Conservation (phyloP, 2,888 invertebrate genomes). For the Epicampocera succincta region DNA sequence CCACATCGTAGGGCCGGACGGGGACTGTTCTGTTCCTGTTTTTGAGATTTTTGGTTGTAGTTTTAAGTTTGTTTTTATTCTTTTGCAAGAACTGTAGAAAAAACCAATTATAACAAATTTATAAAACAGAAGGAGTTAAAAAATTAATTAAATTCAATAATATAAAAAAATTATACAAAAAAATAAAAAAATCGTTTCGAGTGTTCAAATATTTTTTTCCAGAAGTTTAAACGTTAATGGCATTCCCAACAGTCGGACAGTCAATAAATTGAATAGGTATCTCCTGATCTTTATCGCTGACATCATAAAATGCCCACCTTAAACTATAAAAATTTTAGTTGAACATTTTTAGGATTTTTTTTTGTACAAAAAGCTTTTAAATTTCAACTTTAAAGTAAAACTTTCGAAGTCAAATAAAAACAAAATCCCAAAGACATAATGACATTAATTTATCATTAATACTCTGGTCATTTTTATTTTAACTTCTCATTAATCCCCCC, state of each 20-base stretch:
- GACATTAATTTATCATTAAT: slow-evolving; percentile 68
- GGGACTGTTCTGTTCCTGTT: too few species aligned
- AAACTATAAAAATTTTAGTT: slow-evolving; percentile 14
- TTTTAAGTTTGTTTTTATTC: too few species aligned
- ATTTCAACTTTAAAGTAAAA: slow-evolving; percentile 19
- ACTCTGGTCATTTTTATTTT: slow-evolving; percentile 58
- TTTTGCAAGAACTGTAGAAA: too few species aligned
- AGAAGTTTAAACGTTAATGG: slow-evolving; percentile 43
- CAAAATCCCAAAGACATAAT: slow-evolving; percentile 46
- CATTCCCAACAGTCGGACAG: slow-evolving; percentile 28
- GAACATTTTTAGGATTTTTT: not conserved
- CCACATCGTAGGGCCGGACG: too few species aligned
- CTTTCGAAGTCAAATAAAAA: slow-evolving; percentile 11
- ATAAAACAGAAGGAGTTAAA: too few species aligned
- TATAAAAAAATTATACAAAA: not conserved
- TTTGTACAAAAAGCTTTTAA: slow-evolving; percentile 56
- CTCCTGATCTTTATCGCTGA: slow-evolving; percentile 56
- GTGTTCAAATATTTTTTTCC: too few species aligned
- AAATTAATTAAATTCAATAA: not conserved
- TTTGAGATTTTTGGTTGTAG: too few species aligned
- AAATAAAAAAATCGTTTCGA: not conserved
- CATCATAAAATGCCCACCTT: slow-evolving; percentile 58
- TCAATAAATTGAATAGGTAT: slow-evolving; percentile 43
- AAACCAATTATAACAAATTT: too few species aligned
- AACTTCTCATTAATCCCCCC: slow-evolving; percentile 53